Percentiles rank a stretch among this genome's conserved stretches.
phyloP scores from a whole-genome alignment of 1,140 invertebrate genomes.

The Lepidurus apus region DNA sequence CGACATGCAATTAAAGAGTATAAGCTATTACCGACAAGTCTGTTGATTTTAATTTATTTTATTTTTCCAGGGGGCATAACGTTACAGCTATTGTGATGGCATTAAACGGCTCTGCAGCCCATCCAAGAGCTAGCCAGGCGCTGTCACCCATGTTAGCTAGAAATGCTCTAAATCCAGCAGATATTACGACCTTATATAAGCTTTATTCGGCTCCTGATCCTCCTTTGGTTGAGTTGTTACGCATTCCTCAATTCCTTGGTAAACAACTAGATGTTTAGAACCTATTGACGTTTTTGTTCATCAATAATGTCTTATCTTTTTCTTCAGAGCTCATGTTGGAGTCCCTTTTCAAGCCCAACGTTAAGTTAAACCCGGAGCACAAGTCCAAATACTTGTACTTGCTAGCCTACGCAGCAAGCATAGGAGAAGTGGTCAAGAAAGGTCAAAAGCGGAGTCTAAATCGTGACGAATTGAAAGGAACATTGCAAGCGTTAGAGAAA shows the following conservation, averaged over 20 bases:
- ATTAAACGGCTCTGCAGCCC: conserved; percentile 82
- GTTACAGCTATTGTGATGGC: conserved; percentile 94
- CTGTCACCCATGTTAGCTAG: conserved; percentile 91
- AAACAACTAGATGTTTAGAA: conserved; percentile 38
- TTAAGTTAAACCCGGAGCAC: conserved; percentile 92
- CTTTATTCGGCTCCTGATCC: conserved; percentile 83
- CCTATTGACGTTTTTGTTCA: conserved; percentile 36
- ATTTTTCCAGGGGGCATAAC: conserved; percentile 70
- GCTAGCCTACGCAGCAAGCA: conserved; percentile 89
- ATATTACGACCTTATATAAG: conserved; percentile 87
- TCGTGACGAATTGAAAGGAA: conserved; percentile 84
- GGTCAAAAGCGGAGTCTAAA: conserved; percentile 57
- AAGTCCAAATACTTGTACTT: conserved; percentile 96
- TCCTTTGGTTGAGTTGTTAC: conserved; percentile 86
- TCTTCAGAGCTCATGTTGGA: conserved; percentile 82
- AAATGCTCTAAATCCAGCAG: conserved; percentile 92
- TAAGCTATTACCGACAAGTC: conserved; percentile 36
- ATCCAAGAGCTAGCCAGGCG: conserved; percentile 85
- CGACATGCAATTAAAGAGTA: conserved; percentile 84
- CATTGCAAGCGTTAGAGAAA: conserved; percentile 83
- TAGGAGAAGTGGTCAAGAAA: conserved; percentile 63
- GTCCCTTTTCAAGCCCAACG: conserved; percentile 83
- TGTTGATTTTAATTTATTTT: not conserved
- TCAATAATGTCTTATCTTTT: conserved; percentile 13
- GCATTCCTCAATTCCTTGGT: conserved; percentile 92